Conservation (phyloP, 2,797 vertebrate species). For the Psittacula derbiana region DNA sequence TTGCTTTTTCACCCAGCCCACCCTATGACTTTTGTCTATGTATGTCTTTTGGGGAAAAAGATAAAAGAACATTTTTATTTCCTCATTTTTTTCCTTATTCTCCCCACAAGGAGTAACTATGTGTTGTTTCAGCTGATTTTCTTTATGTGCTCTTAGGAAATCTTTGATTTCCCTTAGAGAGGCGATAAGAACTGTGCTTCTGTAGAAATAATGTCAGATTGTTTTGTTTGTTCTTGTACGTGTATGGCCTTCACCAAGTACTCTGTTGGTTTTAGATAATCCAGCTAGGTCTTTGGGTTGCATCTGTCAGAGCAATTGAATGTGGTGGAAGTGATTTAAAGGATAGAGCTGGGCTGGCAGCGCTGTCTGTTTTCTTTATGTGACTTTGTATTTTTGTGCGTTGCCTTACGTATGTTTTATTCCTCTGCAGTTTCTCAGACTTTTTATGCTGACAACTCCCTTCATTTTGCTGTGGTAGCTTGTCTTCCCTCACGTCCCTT, state of each 20-base stretch:
- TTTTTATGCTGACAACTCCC: not conserved
- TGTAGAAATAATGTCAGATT: not conserved
- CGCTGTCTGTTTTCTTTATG: not conserved
- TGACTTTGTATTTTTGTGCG: not conserved
- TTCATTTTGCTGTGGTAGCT: not conserved
- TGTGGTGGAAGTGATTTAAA: constrained; percentile 6
- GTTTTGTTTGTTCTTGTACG: not conserved
- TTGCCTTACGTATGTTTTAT: not conserved
- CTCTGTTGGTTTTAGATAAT: constrained; percentile 37
- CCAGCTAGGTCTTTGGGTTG: not conserved
- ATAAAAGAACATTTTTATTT: not conserved
- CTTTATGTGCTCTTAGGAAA: constrained; percentile 10
- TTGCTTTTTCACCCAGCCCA: not conserved
- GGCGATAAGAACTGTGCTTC: constrained; percentile 5
- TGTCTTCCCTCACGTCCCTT: not conserved
- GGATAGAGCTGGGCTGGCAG: not conserved
- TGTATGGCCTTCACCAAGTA: not conserved
- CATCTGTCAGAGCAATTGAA: not conserved
- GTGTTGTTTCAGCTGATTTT: constrained; percentile 3
- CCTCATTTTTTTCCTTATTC: no score
- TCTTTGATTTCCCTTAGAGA: constrained; percentile 34
- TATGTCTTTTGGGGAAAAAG: not conserved
- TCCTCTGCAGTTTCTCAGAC: not conserved
- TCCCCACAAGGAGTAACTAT: not conserved
- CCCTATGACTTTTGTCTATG: not conserved